Evolutionary conservation across 2,797 vertebrate species (phyloP), one percentile per base, ranked within the genome.

Genomic region (Bovichtus diacanthus): DNA sequence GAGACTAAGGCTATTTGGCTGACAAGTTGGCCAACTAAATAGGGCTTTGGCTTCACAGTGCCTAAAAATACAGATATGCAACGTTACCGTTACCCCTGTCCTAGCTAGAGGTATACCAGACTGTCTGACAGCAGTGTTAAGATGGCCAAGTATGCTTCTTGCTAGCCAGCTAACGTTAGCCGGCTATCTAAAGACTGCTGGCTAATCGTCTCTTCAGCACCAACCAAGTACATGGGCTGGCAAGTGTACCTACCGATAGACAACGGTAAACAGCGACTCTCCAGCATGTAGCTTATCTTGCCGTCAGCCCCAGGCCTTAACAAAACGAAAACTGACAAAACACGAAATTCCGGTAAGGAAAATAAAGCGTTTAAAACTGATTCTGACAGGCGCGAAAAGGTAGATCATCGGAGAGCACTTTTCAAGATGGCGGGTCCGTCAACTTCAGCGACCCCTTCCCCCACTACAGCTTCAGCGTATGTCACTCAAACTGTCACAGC

Each of bases 401-500:
- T 72, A 92, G 84, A 91, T 81, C 87, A 92, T 87, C 91, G 80
- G 88, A 92, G 89, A 76, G 83, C 88, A 94, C 93, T 95, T 95
- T 95, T 90, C 95, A 96, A 96, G 95, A 96, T 96, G 95, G 95
- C 94, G 95, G 93, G 90, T 90, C 89, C 90, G 88, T 94, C 92
- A 95, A 94, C 93, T 94, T 93, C 89, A 88, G 73, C 92, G 62
- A 91, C 91, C 94, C 94, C 95, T 93, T 93, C 94, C 94, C 93
- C 94, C 94, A 94, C 90, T 78, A 78, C 83, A 86, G 80, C 78
- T 76, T 82, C 88, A 74, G 49, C 19, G 71, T 19, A 7, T 91
- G 93, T 90, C 94, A 84, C 75, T 94, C 93, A 93, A 88, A 82
- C 58, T 0, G 11, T 8, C 4, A 4, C 61, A 25, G 34, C 3